Conservation (phyloP, 2,113 vertebrate species). For the Gymnarchus niloticus region DNA sequence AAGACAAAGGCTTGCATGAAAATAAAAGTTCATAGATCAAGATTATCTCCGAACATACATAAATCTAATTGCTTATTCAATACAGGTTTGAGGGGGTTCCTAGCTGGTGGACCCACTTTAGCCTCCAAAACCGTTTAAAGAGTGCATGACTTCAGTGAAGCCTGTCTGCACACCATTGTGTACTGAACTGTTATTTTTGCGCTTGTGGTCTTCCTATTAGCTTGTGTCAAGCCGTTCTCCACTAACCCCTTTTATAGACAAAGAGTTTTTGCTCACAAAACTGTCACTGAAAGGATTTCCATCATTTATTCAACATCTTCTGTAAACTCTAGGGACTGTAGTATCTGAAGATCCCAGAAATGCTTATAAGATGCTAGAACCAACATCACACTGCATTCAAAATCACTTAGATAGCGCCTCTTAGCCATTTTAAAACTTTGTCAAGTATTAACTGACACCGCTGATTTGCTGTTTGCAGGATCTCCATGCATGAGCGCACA, state of each 20-base stretch:
- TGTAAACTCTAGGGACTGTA: background rate
- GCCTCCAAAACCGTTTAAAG: background rate
- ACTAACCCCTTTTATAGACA: background rate
- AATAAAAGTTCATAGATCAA: no score
- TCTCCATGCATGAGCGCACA: no score
- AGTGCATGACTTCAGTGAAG: background rate
- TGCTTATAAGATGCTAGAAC: background rate
- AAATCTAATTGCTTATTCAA: no score
- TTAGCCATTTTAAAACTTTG: no score
- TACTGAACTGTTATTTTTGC: background rate
- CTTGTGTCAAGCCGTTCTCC: background rate
- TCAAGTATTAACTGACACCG: no score
- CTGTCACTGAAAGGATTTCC: background rate
- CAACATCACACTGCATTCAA: no score
- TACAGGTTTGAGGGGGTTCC: no score
- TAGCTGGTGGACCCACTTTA: background rate
- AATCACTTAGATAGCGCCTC: no score
- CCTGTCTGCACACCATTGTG: background rate
- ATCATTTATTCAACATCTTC: background rate
- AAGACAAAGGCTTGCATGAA: no score
- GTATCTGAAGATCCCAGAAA: background rate
- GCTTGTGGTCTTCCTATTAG: background rate
- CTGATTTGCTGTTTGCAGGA: no score
- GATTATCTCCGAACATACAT: no score
- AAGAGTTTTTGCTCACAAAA: background rate